Percentiles rank a stretch among this genome's conserved stretches.
phyloP scores from a whole-genome alignment of 2,888 invertebrate genomes.

The Mesopsocus fuscifrons region DNA sequence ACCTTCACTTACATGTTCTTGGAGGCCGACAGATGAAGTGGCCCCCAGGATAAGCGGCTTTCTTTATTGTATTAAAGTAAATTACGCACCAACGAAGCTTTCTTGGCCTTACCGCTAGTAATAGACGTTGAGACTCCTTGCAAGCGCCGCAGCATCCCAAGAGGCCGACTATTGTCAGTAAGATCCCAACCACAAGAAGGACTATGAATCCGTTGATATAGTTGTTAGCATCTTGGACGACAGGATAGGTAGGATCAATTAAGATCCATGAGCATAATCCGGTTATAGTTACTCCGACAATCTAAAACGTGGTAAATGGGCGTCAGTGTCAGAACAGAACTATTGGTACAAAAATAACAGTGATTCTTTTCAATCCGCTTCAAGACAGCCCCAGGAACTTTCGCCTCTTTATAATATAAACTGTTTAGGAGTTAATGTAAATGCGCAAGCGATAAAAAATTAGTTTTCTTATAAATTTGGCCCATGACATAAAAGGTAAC shows the following conservation, averaged over 20 bases:
- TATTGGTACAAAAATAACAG: too few species aligned
- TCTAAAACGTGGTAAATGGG: slow-evolving; percentile 41
- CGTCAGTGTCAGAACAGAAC: too few species aligned
- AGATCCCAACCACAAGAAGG: slow-evolving; percentile 46
- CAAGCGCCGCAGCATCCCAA: slow-evolving; percentile 71
- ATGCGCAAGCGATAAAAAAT: too few species aligned
- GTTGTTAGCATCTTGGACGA: slow-evolving; percentile 40
- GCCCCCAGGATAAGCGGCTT: slow-evolving; percentile 51
- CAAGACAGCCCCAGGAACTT: too few species aligned
- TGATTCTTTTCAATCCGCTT: too few species aligned
- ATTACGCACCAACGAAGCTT: not conserved
- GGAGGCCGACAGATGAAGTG: slow-evolving; percentile 61
- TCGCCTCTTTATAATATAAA: too few species aligned
- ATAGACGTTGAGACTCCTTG: slow-evolving; percentile 55
- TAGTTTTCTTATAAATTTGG: too few species aligned
- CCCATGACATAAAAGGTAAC: too few species aligned
- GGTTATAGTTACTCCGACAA: slow-evolving; percentile 48
- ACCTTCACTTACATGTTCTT: slow-evolving; percentile 63
- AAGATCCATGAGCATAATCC: slow-evolving; percentile 58
- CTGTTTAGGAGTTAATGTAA: too few species aligned
- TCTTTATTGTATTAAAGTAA: not conserved
- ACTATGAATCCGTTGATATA: slow-evolving; percentile 52
- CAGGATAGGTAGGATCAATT: slow-evolving; percentile 49
- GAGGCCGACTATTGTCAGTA: slow-evolving; percentile 56
- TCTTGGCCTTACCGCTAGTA: slow-evolving; percentile 55